Evolutionary conservation across 92 coral and sea anemone species (phyloP).

Genomic region (Micromussa lordhowensis): DNA sequence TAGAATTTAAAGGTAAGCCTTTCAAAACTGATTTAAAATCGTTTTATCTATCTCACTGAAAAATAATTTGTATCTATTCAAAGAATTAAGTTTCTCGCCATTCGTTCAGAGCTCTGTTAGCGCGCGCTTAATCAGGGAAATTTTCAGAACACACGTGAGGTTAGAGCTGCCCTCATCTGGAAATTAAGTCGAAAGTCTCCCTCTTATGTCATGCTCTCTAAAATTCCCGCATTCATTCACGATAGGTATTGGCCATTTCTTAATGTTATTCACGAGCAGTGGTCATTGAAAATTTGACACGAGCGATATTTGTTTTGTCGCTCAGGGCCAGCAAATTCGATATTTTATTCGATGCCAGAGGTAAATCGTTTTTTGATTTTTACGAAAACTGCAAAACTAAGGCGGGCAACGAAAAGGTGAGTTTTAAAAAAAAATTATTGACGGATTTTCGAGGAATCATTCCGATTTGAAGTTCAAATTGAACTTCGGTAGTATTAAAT

Average conservation of each 20-base stretch:
- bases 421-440: neutral
- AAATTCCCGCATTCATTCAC: neutral
- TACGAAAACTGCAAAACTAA: neutral
- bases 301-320: neutral
- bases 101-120: neutral
- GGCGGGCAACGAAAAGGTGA: slow-evolving; percentile 2
- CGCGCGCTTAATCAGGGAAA: neutral
- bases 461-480: slow-evolving; percentile 4
- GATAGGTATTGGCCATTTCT: slow-evolving; percentile 35
- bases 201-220: neutral
- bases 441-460: neutral
- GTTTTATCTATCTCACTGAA: neutral
- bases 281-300: slow-evolving; percentile 22
- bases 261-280: neutral
- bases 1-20: neutral
- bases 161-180: neutral
- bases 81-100: neutral
- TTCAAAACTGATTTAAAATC: neutral
- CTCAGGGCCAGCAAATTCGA: neutral
- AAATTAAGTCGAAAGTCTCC: neutral
- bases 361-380: neutral
- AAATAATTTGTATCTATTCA: neutral
- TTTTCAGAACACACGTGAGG: neutral
- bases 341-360: neutral
- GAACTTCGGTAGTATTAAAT: slow-evolving; percentile 26